Conservation (phyloP, 2,888 invertebrate genomes). For the Agelastica alni region DNA sequence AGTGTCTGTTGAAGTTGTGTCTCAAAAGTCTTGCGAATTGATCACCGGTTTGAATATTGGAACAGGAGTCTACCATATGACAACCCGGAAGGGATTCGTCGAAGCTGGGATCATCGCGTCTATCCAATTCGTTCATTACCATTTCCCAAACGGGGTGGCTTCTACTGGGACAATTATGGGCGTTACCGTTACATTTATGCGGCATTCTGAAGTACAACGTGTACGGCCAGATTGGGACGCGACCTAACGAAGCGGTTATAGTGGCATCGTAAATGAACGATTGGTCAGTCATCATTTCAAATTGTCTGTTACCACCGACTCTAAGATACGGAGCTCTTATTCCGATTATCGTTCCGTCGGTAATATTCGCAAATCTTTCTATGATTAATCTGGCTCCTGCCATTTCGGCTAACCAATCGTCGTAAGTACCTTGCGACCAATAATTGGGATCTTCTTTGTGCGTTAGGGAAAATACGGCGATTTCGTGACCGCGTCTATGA, state of each 20-base stretch:
- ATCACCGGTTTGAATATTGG: slow-evolving; percentile 88
- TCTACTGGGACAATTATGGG: slow-evolving; percentile 88
- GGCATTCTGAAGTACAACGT: slow-evolving; percentile 96
- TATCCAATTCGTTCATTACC: slow-evolving; percentile 93
- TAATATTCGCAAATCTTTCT: slow-evolving; percentile 89
- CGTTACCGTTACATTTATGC: slow-evolving; percentile 93
- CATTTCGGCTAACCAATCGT: slow-evolving; percentile 94
- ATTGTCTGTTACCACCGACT: slow-evolving; percentile 92
- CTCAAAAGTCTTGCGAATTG: slow-evolving; percentile 87
- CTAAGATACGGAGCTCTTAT: slow-evolving; percentile 86
- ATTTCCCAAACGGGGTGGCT: slow-evolving; percentile 96
- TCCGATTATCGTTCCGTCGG: slow-evolving; percentile 88
- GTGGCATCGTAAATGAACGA: slow-evolving; percentile 94
- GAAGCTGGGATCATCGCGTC: slow-evolving; percentile 91
- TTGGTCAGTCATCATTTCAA: slow-evolving; percentile 96
- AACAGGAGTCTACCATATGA: slow-evolving; percentile 93
- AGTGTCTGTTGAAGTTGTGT: slow-evolving; percentile 94
- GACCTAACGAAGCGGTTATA: slow-evolving; percentile 85
- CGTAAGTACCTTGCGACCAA: slow-evolving; percentile 85
- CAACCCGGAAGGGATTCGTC: slow-evolving; percentile 93
- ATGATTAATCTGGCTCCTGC: slow-evolving; percentile 85
- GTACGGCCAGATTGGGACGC: slow-evolving; percentile 96
- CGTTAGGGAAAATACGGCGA: slow-evolving; percentile 81
- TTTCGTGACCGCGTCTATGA: slow-evolving; percentile 88
- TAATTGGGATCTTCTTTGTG: slow-evolving; percentile 92